Base-by-base conservation (phyloP, 2,888 invertebrate genomes). In the Magallana nippona region DNA sequence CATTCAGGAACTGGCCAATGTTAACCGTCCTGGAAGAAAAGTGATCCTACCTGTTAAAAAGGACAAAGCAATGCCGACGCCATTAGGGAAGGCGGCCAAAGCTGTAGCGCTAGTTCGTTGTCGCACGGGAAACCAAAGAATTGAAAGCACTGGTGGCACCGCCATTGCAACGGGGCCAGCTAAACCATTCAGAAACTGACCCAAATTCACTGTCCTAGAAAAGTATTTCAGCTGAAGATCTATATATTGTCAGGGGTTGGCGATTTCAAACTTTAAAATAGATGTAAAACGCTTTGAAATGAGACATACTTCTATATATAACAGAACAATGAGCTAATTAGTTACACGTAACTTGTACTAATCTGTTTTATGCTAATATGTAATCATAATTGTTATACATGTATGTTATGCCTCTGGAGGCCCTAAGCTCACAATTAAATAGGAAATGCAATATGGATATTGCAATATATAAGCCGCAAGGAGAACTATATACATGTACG, bases 41-140 rank as follows among this genome's bases (percentile, higher is more conserved):
- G 22, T 8, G 19, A n/a, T 55, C 80, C 83, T 87, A 92, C 93
- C 92, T 57, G 92, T 81, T 10, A 93, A 15, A 87, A 92, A 93
- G 2, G 93, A 90, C 2, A 90, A 82, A 15, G 91, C 92, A 8
- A 91, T 84, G 1, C 93, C 93, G 58, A 92, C 55, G 17, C 82
- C 84, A 62, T 88, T 89, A 0, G 87, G 58, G 8, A 89, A 83
- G n/a, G 86, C 81, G 77, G 88, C 88, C 17, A 91, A 85, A n/a
- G 92, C 91, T 0, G 93, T 93, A 10, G 95, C 94, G n/a, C 94
- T 95, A 15, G 95, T 95, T 81, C 95, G 89, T 90, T 95, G 93
- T 57, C 94, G 90, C 3, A 93, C 92, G 5, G 95, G 94, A 87
- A 95, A 95, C 95, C 95, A 95, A 62, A 93, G 89, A 19, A 95